phyloP scores from a whole-genome alignment of 2,888 invertebrate species.

The Scaptomyza polygonia region DNA sequence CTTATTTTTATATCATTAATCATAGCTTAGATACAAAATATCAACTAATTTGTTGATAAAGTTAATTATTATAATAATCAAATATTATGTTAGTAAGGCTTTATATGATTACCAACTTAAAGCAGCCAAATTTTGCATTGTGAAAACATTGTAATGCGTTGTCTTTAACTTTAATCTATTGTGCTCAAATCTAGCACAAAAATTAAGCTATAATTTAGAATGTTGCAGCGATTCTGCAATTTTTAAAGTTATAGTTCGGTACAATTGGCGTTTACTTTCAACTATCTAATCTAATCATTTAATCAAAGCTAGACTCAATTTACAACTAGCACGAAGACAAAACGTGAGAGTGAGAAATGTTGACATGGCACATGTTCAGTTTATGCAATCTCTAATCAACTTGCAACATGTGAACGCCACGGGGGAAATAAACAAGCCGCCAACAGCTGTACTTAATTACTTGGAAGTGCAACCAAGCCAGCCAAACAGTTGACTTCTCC shows the following conservation, averaged over 20 bases:
- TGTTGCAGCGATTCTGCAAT: not conserved
- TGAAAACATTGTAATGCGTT: no score
- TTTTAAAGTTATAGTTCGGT: not conserved
- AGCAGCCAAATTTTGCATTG: no score
- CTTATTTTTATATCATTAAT: no score
- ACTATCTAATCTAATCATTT: slow-evolving; percentile 46
- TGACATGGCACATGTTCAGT: slow-evolving; percentile 49
- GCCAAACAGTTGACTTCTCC: slow-evolving; percentile 2
- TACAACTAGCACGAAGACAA: slow-evolving; percentile 11
- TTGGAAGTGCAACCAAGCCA: slow-evolving; percentile 42
- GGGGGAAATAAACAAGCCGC: slow-evolving; percentile 44
- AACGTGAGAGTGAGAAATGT: not conserved
- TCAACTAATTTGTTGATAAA: no score
- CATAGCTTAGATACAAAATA: no score
- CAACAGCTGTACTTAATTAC: slow-evolving; percentile 71
- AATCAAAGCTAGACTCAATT: slow-evolving; percentile 42
- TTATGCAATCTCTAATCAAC: slow-evolving; percentile 61
- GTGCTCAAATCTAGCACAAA: not conserved
- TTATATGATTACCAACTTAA: no score
- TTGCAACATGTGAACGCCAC: slow-evolving; percentile 28
- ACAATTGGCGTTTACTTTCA: slow-evolving; percentile 33
- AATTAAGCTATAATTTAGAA: not conserved
- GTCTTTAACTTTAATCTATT: no score
- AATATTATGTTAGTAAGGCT: no score
- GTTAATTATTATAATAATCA: no score